These are phyloP conservation scores for Melanotaenia maccullochi DNA, from an alignment of 2,797 vertebrate genomes.

Conservation along the genomic window DNA sequence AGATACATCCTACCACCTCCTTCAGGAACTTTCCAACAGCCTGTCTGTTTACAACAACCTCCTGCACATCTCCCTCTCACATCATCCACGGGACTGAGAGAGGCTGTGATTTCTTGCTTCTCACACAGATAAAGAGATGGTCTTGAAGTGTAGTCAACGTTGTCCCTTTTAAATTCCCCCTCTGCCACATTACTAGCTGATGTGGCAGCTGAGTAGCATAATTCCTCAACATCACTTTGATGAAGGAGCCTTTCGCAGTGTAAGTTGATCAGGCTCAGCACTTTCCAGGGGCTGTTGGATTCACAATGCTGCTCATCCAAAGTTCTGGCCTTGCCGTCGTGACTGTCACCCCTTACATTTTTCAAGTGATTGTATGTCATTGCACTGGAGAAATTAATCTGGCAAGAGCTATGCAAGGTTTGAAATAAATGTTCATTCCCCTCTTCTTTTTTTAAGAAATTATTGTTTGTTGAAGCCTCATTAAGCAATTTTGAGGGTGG, in stretches of 20 bases:
- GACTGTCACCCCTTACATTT: constrained; percentile 19
- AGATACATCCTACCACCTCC: constrained; percentile 6
- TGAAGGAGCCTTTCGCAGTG: constrained; percentile 79
- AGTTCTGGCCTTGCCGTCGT: constrained; percentile 5
- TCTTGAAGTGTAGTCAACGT: constrained; percentile 12
- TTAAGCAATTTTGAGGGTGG: constrained; percentile 15
- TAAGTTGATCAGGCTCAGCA: constrained; percentile 83
- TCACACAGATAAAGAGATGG: constrained; percentile 2
- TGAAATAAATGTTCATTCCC: constrained; percentile 19
- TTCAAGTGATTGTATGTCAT: constrained; percentile 30
- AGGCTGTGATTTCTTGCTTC: constrained; percentile 16
- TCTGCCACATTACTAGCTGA: neutral
- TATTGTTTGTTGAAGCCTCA: constrained; percentile 7
- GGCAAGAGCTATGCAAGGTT: constrained; percentile 13
- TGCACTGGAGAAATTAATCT: constrained; percentile 20
- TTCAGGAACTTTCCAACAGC: constrained; percentile 5
- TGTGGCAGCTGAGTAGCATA: neutral
- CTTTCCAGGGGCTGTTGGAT: constrained; percentile 75
- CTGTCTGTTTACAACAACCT: neutral
- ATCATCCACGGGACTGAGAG: constrained; percentile 1
- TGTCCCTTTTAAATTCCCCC: constrained; percentile 8
- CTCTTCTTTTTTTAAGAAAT: constrained; percentile 9
- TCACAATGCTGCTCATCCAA: constrained; percentile 26
- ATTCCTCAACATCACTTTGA: constrained; percentile 32
- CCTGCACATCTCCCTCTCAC: neutral